phyloP scores from a whole-genome alignment of 2,888 invertebrate species.

The Boloria euphrosyne region DNA sequence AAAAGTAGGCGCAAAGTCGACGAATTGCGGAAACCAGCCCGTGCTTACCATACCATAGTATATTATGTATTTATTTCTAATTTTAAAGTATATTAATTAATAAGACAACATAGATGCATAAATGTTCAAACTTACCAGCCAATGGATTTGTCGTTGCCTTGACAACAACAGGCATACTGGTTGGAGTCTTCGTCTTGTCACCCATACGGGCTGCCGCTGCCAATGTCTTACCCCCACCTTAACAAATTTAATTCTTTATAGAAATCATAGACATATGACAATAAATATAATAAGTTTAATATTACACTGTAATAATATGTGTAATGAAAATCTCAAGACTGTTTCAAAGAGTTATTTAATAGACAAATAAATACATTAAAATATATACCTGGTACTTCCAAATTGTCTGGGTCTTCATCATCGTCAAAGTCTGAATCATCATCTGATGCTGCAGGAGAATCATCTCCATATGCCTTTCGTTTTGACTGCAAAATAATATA shows the following conservation, averaged over 20 bases:
- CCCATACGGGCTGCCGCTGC: slow-evolving; percentile 89
- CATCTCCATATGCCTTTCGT: slow-evolving; percentile 62
- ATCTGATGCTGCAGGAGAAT: slow-evolving; percentile 73
- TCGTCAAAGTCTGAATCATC: slow-evolving; percentile 89
- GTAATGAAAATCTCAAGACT: background rate
- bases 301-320: no score
- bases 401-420: slow-evolving; percentile 95
- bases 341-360: background rate
- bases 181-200: slow-evolving; percentile 75
- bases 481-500: slow-evolving; percentile 60
- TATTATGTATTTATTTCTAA: background rate
- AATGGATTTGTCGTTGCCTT: slow-evolving; percentile 73
- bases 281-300: no score
- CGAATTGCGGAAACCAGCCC: no score
- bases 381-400: slow-evolving; percentile 91
- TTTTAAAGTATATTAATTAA: background rate
- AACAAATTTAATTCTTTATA: background rate
- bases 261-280: background rate
- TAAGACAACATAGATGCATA: no score
- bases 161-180: slow-evolving; percentile 55
- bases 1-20: no score
- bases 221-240: slow-evolving; percentile 93
- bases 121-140: slow-evolving; percentile 55
- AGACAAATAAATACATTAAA: slow-evolving; percentile 2
- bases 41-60: no score